phyloP scores from a whole-genome alignment of 35 echinoderm and acorn worm species.

The Holothuria glaberrima region DNA sequence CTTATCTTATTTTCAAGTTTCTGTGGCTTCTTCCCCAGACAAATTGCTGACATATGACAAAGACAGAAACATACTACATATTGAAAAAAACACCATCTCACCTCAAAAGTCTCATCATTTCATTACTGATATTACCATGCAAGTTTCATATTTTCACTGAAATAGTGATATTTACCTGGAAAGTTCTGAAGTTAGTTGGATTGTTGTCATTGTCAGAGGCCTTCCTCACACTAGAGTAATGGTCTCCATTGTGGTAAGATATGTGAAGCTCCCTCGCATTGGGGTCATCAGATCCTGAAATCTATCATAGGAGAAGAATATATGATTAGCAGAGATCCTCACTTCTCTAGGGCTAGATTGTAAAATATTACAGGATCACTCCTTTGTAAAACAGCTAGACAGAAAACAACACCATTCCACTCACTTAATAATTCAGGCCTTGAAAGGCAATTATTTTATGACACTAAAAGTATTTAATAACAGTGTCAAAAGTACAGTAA shows the following conservation, averaged over 20 bases:
- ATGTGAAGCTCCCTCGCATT: conserved; percentile 84
- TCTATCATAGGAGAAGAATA: conserved; percentile 29
- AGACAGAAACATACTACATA: no score
- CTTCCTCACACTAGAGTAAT: conserved; percentile 96
- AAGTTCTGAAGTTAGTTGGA: conserved; percentile 81
- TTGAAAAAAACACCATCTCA: no score
- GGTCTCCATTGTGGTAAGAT: conserved; percentile 98
- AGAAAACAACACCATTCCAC: background rate
- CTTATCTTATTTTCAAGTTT: no score
- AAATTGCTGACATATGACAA: no score
- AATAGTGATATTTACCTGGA: conserved; percentile 8
- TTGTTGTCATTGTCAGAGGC: conserved; percentile 74
- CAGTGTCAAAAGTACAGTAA: no score
- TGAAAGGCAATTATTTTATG: no score
- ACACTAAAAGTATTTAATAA: no score
- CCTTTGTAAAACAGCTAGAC: background rate
- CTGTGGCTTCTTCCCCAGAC: no score
- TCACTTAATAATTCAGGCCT: no score
- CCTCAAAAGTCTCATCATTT: no score
- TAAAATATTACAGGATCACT: background rate
- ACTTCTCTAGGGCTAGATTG: background rate
- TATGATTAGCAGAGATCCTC: background rate
- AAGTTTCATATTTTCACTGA: no score
- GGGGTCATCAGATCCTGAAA: conserved; percentile 69
- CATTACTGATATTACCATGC: no score